Conservation (phyloP, 2,888 invertebrate genomes). For the Falcaria lacertinaria region DNA sequence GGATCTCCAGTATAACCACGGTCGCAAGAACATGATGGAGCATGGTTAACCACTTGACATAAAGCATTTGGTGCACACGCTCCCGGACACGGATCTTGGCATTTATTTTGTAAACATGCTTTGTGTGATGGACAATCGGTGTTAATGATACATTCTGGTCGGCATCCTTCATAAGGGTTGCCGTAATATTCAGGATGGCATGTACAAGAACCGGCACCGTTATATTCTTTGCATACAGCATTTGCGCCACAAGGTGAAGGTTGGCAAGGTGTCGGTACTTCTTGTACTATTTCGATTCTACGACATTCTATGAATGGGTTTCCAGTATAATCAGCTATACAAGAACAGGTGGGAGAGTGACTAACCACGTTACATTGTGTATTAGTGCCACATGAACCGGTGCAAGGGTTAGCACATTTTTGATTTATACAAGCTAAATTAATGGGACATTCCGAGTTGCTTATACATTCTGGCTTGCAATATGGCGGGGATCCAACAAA, state of each 20-base stretch:
- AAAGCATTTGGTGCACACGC: conserved; percentile 87
- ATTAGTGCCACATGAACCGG: conserved; percentile 84
- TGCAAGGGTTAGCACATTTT: conserved; percentile 88
- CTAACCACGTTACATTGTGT: conserved; percentile 87
- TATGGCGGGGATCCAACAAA: conserved; percentile 86
- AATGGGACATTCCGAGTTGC: conserved; percentile 86
- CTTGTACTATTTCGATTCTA: conserved; percentile 50
- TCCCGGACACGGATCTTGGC: conserved; percentile 88
- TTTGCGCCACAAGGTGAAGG: conserved; percentile 84
- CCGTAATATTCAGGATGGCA: conserved; percentile 85
- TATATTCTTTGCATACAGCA: conserved; percentile 81
- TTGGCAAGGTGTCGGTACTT: conserved; percentile 76
- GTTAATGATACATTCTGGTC: conserved; percentile 85
- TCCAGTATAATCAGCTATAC: conserved; percentile 83
- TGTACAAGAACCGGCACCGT: conserved; percentile 82
- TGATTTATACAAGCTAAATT: conserved; percentile 86
- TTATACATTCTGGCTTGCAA: conserved; percentile 89
- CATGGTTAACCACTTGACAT: conserved; percentile 86
- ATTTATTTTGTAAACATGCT: conserved; percentile 86
- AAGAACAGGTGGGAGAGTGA: conserved; percentile 86
- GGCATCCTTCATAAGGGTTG: conserved; percentile 87
- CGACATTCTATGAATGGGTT: conserved; percentile 87
- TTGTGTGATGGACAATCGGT: conserved; percentile 84
- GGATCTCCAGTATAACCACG: conserved; percentile 87
- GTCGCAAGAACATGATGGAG: conserved; percentile 84